Evolutionary conservation across 2,797 vertebrate species (phyloP).

Genomic region (Gastrophryne carolinensis): DNA sequence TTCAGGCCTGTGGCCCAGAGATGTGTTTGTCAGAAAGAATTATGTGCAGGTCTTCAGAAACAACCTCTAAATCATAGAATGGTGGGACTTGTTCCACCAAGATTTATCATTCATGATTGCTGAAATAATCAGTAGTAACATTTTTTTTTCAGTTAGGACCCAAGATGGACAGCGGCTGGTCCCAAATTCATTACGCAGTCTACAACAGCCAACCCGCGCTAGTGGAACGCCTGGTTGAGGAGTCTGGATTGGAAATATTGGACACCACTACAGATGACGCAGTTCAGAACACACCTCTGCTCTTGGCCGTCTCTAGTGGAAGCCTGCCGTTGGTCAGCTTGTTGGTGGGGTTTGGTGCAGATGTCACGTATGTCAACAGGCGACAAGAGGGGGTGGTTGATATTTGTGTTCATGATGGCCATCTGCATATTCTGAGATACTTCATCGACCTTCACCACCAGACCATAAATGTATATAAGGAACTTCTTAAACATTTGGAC

Average conservation of each 20-base stretch:
- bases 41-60: too few relatives aligned
- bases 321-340: background rate
- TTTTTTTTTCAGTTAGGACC: too few relatives aligned
- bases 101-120: too few relatives aligned
- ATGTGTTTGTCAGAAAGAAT: too few relatives aligned
- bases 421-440: slow-evolving; percentile 11
- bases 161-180: slow-evolving; percentile 5
- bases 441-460: slow-evolving; percentile 10
- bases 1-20: too few relatives aligned
- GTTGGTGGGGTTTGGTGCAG: slow-evolving; percentile 30
- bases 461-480: slow-evolving; percentile 27
- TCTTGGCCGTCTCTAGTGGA: slow-evolving; percentile 11
- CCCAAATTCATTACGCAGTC: slow-evolving; percentile 30
- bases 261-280: slow-evolving; percentile 13
- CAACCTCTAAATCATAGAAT: too few relatives aligned
- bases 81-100: too few relatives aligned
- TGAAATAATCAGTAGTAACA: too few relatives aligned
- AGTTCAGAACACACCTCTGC: slow-evolving; percentile 36
- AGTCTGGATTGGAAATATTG: background rate
- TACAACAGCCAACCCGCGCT: slow-evolving; percentile 14
- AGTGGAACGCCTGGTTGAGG: slow-evolving; percentile 6
- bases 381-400: slow-evolving; percentile 30
- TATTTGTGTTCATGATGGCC: background rate
- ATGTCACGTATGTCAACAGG: slow-evolving; percentile 18
- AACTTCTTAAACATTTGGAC: background rate